Conservation (phyloP, 1,140 invertebrate genomes). For the Diuraphis noxia region DNA sequence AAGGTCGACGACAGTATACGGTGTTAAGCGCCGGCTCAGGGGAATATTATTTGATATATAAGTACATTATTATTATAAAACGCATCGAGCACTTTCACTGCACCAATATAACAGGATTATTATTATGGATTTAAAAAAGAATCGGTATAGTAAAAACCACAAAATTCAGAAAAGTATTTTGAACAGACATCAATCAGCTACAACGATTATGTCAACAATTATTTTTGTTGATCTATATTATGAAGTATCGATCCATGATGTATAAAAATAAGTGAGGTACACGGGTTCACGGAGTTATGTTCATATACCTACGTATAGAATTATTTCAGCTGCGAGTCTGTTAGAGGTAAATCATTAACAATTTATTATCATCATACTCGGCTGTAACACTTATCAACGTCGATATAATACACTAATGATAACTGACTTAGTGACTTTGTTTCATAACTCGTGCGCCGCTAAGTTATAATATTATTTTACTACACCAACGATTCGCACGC, state of each 20-base stretch:
- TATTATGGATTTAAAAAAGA: background rate
- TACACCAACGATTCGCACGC: background rate
- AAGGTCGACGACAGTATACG: background rate
- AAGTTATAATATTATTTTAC: background rate
- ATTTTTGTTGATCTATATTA: background rate
- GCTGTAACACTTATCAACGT: background rate
- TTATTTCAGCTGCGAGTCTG: background rate
- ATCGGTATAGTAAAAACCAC: background rate
- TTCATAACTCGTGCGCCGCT: background rate
- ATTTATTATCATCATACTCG: background rate
- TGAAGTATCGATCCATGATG: background rate
- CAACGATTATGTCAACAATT: background rate
- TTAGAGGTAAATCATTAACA: background rate
- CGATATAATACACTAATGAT: background rate
- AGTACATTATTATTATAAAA: background rate
- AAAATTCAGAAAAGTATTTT: background rate
- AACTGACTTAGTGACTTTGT: background rate
- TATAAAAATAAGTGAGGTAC: background rate
- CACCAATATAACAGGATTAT: background rate
- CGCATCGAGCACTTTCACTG: background rate
- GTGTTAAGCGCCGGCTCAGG: background rate
- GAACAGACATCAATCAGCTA: background rate
- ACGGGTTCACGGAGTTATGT: background rate
- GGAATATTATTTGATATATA: background rate
- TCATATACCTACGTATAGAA: background rate